Conservation (phyloP, 2,888 invertebrate species). For the Lasius fuliginosus region DNA sequence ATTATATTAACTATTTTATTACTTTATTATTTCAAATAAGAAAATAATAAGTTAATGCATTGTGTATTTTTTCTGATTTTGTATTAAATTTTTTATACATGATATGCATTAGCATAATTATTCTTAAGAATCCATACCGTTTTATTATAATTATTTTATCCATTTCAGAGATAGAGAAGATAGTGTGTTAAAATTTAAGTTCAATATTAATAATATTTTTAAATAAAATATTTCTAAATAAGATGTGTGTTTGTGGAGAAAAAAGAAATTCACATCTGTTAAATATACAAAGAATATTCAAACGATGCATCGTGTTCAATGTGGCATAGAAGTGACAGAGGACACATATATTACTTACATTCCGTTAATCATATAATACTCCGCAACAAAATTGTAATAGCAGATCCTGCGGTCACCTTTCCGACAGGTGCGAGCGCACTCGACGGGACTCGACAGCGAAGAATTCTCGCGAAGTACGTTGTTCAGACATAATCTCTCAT, state of each 20-base stretch:
- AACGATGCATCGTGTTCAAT: no score
- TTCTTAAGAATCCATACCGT: background rate
- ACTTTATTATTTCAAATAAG: no score
- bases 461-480: conserved; percentile 14
- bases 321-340: background rate
- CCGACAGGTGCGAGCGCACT: conserved; percentile 93
- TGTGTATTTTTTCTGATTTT: background rate
- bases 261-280: background rate
- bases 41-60: no score
- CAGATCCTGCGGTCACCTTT: conserved; percentile 90
- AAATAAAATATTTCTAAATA: no score
- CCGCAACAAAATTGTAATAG: conserved; percentile 76
- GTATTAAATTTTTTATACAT: background rate
- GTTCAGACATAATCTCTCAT: conserved; percentile 28
- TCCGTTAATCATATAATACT: conserved; percentile 67
- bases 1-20: no score
- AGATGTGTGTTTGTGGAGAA: background rate
- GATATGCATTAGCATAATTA: background rate
- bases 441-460: conserved; percentile 90
- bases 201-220: no score
- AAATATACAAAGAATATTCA: background rate
- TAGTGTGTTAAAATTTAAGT: no score
- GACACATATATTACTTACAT: conserved; percentile 42
- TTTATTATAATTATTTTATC: background rate
- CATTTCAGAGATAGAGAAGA: no score